Evolutionary conservation across 2,113 vertebrate genomes (phyloP), one percentile per base, ranked within the genome.

Genomic region (Leptosomus discolor): DNA sequence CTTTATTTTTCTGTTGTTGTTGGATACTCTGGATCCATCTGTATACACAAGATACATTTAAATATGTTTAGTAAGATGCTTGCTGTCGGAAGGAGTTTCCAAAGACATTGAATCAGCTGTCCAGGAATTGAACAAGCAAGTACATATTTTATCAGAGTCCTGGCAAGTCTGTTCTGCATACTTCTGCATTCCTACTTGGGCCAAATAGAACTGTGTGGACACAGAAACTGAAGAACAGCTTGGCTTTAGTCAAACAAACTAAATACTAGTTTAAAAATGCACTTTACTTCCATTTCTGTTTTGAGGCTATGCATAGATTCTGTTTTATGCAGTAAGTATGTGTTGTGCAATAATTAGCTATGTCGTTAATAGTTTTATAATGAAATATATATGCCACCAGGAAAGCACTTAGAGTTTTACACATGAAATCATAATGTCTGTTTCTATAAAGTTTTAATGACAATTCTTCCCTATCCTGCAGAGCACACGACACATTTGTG

Each of bases 1-100:
- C 30, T 94, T 93, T 92, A 81, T 83, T 93, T 95, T 92, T 74
- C 51, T 88, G 30, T 71, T 95, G 53, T 68, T 91, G 7, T 73
- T 95, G 58, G 51, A 84, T 77, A 92, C 83, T 63, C 9, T 58
- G 56, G 41, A 67, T 23, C 37, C 73, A 81, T 92, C 91, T 94
- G 50, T 74, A 67, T 51, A 64, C 50, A 90, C 63, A 92, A 92
- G 88, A 84, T 86, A 64, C 7, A 64, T 67, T 91, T 67, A 86
- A 92, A 80, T 70, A 81, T 60, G 29, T 80, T 91, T 89, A 58
- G 34, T 77, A 86, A 93, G 64, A 86, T 32, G 5, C 43, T 95
- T 93, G 30, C 30, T 93, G 29, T 67, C 24, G 1, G 30, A 94
- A 88, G 18, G 24, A 58, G 18, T 51, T 93, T 93, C 88, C 63